Conservation (phyloP, 2,113 vertebrate species). For the Mus spicilegus region DNA sequence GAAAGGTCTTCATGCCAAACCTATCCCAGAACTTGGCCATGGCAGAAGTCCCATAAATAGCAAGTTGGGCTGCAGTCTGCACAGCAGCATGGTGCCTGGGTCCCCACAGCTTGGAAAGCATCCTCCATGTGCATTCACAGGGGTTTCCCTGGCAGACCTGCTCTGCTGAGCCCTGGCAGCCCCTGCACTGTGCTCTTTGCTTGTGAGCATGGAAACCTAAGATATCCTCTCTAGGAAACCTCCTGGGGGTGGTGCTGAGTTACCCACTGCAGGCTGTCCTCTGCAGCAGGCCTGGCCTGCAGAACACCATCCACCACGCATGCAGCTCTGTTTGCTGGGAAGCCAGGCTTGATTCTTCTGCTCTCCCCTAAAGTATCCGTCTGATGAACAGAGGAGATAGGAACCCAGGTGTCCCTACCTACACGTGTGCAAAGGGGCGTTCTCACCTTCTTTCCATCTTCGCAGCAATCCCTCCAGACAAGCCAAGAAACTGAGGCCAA, state of each 20-base stretch:
- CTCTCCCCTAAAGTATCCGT: background rate
- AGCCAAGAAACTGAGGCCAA: background rate
- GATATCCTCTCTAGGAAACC: background rate
- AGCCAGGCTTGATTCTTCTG: background rate
- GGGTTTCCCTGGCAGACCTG: background rate
- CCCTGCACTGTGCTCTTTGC: background rate
- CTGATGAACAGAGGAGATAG: background rate
- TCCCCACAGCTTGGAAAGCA: background rate
- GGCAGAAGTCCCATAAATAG: background rate
- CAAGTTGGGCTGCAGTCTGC: background rate
- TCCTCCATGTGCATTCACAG: background rate
- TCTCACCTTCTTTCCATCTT: background rate
- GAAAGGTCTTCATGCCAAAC: background rate
- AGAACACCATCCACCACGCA: background rate
- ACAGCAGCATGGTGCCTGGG: too few relatives aligned
- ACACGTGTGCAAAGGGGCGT: background rate
- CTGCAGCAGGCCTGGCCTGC: background rate
- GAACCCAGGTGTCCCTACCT: background rate
- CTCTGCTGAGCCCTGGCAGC: background rate
- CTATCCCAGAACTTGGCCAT: background rate
- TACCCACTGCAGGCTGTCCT: background rate
- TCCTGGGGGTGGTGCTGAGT: background rate
- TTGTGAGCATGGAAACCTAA: background rate
- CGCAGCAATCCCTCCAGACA: background rate
- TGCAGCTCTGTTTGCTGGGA: background rate